A percentile compares a stretch with the other conserved stretches of the same genome.
Evolutionary conservation across 2,113 vertebrate species (phyloP).

Genomic region (Pelecanoides urinatrix): DNA sequence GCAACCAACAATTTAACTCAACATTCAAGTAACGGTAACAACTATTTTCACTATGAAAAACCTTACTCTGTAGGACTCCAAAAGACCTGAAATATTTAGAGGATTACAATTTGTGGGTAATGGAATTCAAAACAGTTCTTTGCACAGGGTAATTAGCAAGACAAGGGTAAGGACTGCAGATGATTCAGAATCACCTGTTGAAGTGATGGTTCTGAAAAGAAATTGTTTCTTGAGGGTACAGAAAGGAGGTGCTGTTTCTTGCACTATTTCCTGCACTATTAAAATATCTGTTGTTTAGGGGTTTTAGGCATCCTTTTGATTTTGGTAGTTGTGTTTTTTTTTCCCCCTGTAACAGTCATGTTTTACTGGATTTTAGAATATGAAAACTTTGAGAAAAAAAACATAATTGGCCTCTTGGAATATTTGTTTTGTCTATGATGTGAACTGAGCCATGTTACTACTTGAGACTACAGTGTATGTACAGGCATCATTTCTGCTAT

Average conservation of each 20-base stretch:
- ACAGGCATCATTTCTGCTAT: not conserved
- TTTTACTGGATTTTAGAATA: not conserved
- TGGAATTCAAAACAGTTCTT: not conserved
- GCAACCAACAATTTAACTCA: not conserved
- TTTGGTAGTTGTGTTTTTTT: not conserved
- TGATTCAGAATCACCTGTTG: not conserved
- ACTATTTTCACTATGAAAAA: not conserved
- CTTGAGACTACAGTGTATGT: not conserved
- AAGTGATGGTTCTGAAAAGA: not conserved
- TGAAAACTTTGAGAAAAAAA: not conserved
- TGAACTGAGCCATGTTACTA: not conserved
- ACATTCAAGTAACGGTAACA: not conserved
- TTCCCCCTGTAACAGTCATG: not conserved
- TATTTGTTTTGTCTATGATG: not conserved
- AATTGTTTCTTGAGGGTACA: not conserved
- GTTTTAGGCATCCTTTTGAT: rapidly evolving
- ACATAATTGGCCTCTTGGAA: not conserved
- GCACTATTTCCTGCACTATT: not conserved
- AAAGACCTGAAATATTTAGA: not conserved
- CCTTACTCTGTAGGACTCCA: not conserved
- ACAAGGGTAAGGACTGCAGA: not conserved
- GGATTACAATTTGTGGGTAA: not conserved
- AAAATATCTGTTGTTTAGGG: not conserved
- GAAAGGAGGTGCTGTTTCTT: not conserved
- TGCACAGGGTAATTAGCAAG: not conserved